These are phyloP conservation scores for Cranoglanis bouderius DNA, from an alignment of 2,113 vertebrate genomes.

Conservation along the genomic window DNA sequence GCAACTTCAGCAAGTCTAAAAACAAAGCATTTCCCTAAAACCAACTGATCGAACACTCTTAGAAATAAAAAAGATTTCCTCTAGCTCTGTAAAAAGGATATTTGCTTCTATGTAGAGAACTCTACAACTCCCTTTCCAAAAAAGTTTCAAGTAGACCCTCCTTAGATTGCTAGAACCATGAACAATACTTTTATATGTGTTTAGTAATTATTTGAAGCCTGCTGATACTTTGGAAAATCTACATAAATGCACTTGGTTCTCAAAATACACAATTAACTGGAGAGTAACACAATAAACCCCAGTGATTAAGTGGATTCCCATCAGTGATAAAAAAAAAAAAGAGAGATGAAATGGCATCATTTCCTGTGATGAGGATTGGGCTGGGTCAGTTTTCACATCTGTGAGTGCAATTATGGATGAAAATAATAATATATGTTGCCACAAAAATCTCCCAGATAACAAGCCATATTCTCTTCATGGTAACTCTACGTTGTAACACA, in stretches of 20 bases:
- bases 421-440: constrained; percentile 55
- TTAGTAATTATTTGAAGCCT: not conserved
- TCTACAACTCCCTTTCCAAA: not conserved
- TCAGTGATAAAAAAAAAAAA: constrained; percentile 41
- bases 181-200: not conserved
- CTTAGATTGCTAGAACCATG: not conserved
- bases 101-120: not conserved
- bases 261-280: not conserved
- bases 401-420: constrained; percentile 58
- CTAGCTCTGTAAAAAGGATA: not conserved
- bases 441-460: constrained; percentile 50
- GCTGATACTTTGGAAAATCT: not conserved
- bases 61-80: not conserved
- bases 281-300: constrained; percentile 5
- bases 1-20: not conserved
- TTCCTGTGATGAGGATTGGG: constrained; percentile 58
- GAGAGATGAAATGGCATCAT: constrained; percentile 63
- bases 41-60: not conserved
- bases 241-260: not conserved
- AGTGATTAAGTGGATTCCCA: not conserved
- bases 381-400: constrained; percentile 62
- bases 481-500: not conserved
- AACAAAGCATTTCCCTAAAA: not conserved
- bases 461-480: not conserved
- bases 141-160: not conserved